A percentile compares a stretch with the other conserved stretches of the same genome.
phyloP scores from a whole-genome alignment of 2,113 vertebrate genomes.

The Myotis yumanensis region DNA sequence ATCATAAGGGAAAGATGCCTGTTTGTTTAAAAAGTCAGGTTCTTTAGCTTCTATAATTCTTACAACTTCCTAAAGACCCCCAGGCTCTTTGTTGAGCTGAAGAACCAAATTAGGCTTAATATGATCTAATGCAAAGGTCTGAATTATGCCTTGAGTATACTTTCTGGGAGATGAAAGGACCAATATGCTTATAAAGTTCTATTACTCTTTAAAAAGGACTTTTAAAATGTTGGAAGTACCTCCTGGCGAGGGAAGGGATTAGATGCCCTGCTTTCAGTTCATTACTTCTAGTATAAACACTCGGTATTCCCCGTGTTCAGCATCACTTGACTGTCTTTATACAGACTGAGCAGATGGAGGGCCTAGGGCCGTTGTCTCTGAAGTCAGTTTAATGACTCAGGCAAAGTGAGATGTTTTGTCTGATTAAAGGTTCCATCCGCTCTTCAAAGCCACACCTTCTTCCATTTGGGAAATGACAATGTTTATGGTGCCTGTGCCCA shows the following conservation, averaged over 20 bases:
- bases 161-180: conserved; percentile 78
- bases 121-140: conserved; percentile 75
- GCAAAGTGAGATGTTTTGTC: conserved; percentile 73
- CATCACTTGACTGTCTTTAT: conserved; percentile 68
- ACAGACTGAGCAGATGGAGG: conserved; percentile 67
- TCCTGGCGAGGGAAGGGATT: conserved; percentile 77
- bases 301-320: conserved; percentile 39
- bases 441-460: conserved; percentile 74
- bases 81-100: conserved; percentile 67
- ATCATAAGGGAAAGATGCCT: conserved; percentile 52
- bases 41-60: conserved; percentile 62
- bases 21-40: conserved; percentile 68
- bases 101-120: conserved; percentile 77
- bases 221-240: conserved; percentile 77
- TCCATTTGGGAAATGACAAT: conserved; percentile 71
- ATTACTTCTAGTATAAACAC: conserved; percentile 77
- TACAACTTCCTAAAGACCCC: conserved; percentile 72
- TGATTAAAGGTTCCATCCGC: conserved; percentile 67
- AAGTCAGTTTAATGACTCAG: conserved; percentile 75
- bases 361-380: conserved; percentile 77
- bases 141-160: conserved; percentile 72
- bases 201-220: conserved; percentile 74
- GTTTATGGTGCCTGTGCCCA: conserved; percentile 55
- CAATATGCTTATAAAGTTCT: conserved; percentile 80
- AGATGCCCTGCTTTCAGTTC: conserved; percentile 72